Conservation (phyloP, 1,140 invertebrate species). For the Hypsibius dujardini region DNA sequence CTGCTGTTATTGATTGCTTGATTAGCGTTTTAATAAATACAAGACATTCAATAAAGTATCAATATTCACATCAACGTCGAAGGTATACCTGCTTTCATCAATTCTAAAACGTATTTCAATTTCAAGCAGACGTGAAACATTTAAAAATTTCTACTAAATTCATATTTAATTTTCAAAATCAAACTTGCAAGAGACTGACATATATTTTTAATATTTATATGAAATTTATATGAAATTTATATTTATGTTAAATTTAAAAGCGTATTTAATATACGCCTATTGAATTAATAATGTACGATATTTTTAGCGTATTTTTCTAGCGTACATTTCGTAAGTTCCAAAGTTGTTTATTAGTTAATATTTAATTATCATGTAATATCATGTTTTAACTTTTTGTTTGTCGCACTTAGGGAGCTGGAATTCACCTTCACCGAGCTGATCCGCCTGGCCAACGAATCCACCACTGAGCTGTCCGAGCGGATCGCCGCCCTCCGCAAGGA, state of each 20-base stretch:
- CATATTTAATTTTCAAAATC: too few species aligned
- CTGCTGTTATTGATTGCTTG: too few species aligned
- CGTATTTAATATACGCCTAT: not conserved
- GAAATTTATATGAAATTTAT: not conserved
- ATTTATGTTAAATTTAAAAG: slow-evolving; percentile 5
- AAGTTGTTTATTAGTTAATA: slow-evolving; percentile 15
- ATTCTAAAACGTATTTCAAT: too few species aligned
- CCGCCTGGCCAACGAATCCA: slow-evolving; percentile 75
- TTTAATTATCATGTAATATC: too few species aligned
- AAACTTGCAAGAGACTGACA: not conserved
- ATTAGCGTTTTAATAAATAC: too few species aligned
- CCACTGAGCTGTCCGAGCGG: slow-evolving; percentile 65
- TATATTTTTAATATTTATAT: slow-evolving; percentile 19
- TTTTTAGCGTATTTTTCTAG: too few species aligned
- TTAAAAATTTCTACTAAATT: too few species aligned
- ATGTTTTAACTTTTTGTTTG: slow-evolving; percentile 22
- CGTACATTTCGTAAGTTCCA: not conserved
- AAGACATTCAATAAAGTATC: too few species aligned
- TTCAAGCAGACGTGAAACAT: too few species aligned
- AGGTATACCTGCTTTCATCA: slow-evolving; percentile 15
- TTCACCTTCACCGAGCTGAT: slow-evolving; percentile 80
- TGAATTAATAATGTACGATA: too few species aligned
- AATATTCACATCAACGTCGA: too few species aligned
- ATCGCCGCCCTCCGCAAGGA: slow-evolving; percentile 54
- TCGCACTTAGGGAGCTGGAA: slow-evolving; percentile 55